Percentiles rank a stretch among this genome's conserved stretches.
Conservation (phyloP, 1,140 invertebrate species). For the Leucophenga varia region DNA sequence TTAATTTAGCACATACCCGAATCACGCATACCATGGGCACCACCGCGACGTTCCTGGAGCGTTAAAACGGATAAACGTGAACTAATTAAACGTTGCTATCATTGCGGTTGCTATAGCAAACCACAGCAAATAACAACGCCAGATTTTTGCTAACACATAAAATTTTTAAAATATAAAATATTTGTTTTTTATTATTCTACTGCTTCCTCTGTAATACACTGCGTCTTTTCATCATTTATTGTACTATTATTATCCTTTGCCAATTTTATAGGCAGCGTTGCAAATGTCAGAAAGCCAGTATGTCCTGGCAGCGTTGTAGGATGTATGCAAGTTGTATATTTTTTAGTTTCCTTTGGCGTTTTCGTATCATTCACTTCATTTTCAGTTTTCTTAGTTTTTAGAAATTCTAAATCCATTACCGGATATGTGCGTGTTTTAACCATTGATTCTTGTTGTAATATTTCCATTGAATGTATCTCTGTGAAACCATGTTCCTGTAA, state of each 20-base stretch:
- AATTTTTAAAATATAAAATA: no score
- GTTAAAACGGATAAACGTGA: constrained; percentile 24
- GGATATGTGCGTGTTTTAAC: constrained; percentile 73
- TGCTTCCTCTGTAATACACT: no score
- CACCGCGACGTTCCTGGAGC: constrained; percentile 42
- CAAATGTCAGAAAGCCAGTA: constrained; percentile 93
- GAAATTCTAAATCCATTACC: constrained; percentile 68
- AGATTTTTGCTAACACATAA: no score
- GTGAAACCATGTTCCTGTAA: constrained; percentile 74
- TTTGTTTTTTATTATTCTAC: no score
- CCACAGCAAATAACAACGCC: no score
- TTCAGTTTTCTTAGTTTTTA: constrained; percentile 59
- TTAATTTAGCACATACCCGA: constrained; percentile 41
- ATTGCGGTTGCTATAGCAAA: constrained; percentile 31
- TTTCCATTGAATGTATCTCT: constrained; percentile 85
- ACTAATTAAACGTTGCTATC: constrained; percentile 31
- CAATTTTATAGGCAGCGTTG: constrained; percentile 71
- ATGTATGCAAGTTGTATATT: constrained; percentile 69
- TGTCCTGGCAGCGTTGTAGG: constrained; percentile 78
- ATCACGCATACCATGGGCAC: constrained; percentile 58
- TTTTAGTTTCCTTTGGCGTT: constrained; percentile 57
- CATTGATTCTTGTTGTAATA: constrained; percentile 79
- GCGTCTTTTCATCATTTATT: constrained; percentile 35
- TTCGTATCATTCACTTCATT: constrained; percentile 21
- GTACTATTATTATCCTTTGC: constrained; percentile 32